Conservation (phyloP, 2,797 vertebrate species). For the Chaenodraco wilsoni region DNA sequence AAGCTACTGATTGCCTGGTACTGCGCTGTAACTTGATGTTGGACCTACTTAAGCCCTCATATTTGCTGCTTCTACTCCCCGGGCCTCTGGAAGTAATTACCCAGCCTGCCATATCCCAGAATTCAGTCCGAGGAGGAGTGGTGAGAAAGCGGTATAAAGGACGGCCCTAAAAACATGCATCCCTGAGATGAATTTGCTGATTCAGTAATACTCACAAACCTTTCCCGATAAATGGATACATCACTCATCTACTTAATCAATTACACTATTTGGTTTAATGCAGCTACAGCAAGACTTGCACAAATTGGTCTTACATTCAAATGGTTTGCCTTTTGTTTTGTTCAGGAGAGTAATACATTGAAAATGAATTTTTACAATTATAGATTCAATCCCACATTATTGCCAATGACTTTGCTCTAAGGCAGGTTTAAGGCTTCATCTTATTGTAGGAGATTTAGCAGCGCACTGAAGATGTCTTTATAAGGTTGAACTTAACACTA, state of each 20-base stretch:
- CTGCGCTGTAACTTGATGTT: constrained; percentile 35
- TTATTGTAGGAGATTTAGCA: constrained; percentile 6
- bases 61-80: constrained; percentile 63
- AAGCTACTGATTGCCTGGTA: constrained; percentile 8
- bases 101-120: constrained; percentile 80
- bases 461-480: constrained; percentile 10
- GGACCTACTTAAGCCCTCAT: constrained; percentile 58
- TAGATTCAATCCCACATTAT: constrained; percentile 9
- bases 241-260: constrained; percentile 14
- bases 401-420: constrained; percentile 15
- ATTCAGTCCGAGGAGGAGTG: constrained; percentile 80
- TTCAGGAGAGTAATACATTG: constrained; percentile 7
- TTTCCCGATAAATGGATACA: constrained; percentile 38
- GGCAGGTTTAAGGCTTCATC: constrained; percentile 8
- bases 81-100: constrained; percentile 88
- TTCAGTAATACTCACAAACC: constrained; percentile 50
- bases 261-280: constrained; percentile 17
- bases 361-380: constrained; percentile 19
- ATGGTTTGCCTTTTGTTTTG: constrained; percentile 1
- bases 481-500: neutral
- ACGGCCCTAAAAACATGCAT: constrained; percentile 54
- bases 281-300: constrained; percentile 1
- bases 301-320: constrained; percentile 11
- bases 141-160: constrained; percentile 75
- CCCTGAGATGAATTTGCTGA: constrained; percentile 58